A percentile compares a stretch with the other conserved stretches of the same genome.
Evolutionary conservation across 1,140 invertebrate species (phyloP).

Genomic region (Euglossa dilemma): DNA sequence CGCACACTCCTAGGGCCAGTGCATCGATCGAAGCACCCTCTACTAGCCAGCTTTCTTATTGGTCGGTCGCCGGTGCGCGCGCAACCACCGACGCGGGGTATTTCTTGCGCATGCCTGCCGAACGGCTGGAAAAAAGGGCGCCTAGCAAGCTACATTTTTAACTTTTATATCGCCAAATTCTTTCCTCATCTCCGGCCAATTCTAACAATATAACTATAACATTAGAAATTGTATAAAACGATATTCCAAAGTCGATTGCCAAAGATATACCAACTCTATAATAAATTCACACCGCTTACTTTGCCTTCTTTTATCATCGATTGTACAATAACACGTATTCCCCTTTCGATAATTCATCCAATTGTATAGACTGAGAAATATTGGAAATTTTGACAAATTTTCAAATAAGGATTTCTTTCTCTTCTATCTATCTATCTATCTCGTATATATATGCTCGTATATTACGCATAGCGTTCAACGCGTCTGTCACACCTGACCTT

Average conservation of each 20-base stretch:
- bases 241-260: too few relatives aligned
- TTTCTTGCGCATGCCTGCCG: neutral
- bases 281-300: too few relatives aligned
- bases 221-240: too few relatives aligned
- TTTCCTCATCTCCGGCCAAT: neutral
- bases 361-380: too few relatives aligned
- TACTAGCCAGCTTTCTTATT: slow-evolving; percentile 52
- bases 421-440: too few relatives aligned
- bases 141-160: neutral
- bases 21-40: slow-evolving; percentile 72
- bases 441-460: too few relatives aligned
- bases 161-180: neutral
- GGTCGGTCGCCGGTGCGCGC: slow-evolving; percentile 39
- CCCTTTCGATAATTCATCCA: neutral
- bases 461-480: too few relatives aligned
- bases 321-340: neutral
- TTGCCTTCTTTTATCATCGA: neutral
- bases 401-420: too few relatives aligned
- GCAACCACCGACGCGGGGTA: neutral
- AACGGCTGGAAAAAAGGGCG: slow-evolving; percentile 17
- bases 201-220: neutral
- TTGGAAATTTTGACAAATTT: too few relatives aligned
- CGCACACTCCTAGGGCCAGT: slow-evolving; percentile 61
- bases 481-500: too few relatives aligned
- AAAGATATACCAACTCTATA: too few relatives aligned